Percentiles rank a stretch among this genome's conserved stretches.
These are phyloP conservation scores for Micrasema minimum DNA, from an alignment of 1,140 invertebrate species.

Conservation along the genomic window DNA sequence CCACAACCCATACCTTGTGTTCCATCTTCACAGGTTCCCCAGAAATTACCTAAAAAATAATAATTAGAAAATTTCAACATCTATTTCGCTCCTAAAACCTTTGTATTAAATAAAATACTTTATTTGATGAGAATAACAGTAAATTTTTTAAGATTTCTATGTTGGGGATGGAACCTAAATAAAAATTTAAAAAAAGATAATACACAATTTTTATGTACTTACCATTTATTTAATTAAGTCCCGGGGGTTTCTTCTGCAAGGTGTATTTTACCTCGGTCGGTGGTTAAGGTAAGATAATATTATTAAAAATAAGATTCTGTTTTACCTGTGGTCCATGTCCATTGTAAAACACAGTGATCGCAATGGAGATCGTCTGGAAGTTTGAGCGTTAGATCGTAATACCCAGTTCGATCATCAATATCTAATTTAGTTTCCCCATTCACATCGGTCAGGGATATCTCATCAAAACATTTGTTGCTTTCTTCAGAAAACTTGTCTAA, in stretches of 20 bases:
- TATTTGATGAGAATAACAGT: not conserved
- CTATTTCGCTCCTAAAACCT: not conserved
- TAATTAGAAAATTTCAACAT: not conserved
- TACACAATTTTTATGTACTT: not conserved
- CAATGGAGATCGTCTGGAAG: conserved; percentile 66
- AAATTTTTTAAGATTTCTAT: not conserved
- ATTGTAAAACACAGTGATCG: conserved; percentile 71
- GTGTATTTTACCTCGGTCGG: too few species aligned
- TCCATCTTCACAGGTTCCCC: conserved; percentile 67
- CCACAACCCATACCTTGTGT: conserved; percentile 68
- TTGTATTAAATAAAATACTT: not conserved
- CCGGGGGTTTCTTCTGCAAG: not conserved
- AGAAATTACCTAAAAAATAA: conserved; percentile 65
- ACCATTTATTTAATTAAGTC: not conserved
- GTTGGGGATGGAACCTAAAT: not conserved
- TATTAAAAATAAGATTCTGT: not conserved
- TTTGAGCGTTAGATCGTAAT: conserved; percentile 39
- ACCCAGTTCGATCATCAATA: conserved; percentile 10
- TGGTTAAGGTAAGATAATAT: not conserved
- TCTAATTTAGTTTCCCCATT: conserved; percentile 56
- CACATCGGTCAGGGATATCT: conserved; percentile 57
- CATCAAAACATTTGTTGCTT: conserved; percentile 67
- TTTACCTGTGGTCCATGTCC: conserved; percentile 66
- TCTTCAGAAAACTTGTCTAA: conserved; percentile 55
- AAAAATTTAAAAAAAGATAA: not conserved